These are phyloP conservation scores for Noctuana brunneofusca DNA, from an alignment of 2,888 invertebrate genomes.

Conservation along the genomic window DNA sequence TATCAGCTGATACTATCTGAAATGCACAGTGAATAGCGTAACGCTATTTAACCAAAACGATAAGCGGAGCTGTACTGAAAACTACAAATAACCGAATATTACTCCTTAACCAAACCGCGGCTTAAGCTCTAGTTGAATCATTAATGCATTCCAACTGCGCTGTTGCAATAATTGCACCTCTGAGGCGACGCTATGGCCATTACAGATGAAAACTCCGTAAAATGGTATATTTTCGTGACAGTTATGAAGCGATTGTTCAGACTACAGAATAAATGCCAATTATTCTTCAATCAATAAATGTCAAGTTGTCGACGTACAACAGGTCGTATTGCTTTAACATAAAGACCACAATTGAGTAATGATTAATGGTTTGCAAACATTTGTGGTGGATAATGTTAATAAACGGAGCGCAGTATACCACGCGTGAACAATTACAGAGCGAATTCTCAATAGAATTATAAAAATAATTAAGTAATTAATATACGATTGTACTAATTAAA, in stretches of 20 bases:
- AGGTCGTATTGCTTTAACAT: slow-evolving; percentile 6
- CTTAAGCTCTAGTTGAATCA: slow-evolving; percentile 12
- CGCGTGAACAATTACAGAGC: slow-evolving; percentile 11
- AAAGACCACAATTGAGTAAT: slow-evolving; percentile 14
- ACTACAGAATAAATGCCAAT: slow-evolving; percentile 5
- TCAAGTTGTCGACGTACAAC: background rate
- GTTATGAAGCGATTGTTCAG: slow-evolving; percentile 2
- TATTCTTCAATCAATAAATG: slow-evolving; percentile 5
- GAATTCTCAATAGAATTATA: slow-evolving; percentile 4
- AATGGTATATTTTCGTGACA: slow-evolving; percentile 17
- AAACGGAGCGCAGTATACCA: slow-evolving; percentile 18
- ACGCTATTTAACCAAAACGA: slow-evolving; percentile 8
- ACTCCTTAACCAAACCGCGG: slow-evolving; percentile 3
- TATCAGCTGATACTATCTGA: slow-evolving; percentile 16
- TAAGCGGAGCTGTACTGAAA: slow-evolving; percentile 6
- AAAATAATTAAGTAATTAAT: too few species aligned
- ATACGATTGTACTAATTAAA: too few species aligned
- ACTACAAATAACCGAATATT: background rate
- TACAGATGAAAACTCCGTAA: slow-evolving; percentile 23
- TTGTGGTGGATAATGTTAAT: slow-evolving; percentile 8
- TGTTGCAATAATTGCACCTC: slow-evolving; percentile 28
- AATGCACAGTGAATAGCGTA: slow-evolving; percentile 10
- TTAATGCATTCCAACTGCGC: slow-evolving; percentile 23
- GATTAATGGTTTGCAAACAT: slow-evolving; percentile 14
- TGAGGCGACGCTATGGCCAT: slow-evolving; percentile 7